These are phyloP conservation scores for Linnaemya tessellans DNA, from an alignment of 2,888 invertebrate species.

Conservation along the genomic window DNA sequence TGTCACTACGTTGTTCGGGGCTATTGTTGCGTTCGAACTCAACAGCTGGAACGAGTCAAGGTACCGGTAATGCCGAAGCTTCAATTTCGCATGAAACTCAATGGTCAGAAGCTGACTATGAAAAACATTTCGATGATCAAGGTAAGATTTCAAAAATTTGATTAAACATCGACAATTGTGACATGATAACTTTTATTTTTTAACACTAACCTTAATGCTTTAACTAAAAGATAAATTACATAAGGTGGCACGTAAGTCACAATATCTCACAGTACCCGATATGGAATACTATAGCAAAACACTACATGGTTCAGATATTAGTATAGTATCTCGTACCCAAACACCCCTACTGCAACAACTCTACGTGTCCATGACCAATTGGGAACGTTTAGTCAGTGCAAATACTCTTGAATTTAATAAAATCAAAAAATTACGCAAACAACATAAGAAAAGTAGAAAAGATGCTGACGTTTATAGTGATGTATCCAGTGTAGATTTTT, in stretches of 20 bases:
- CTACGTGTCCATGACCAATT: conserved; percentile 82
- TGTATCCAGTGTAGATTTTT: conserved; percentile 76
- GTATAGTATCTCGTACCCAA: conserved; percentile 81
- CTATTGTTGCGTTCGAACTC: conserved; percentile 89
- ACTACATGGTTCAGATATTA: conserved; percentile 75
- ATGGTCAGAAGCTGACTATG: conserved; percentile 94
- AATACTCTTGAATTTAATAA: conserved; percentile 77
- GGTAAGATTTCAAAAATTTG: conserved; percentile 85
- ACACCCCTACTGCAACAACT: conserved; percentile 85
- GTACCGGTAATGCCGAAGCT: conserved; percentile 64
- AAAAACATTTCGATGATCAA: conserved; percentile 94
- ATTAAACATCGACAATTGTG: neutral
- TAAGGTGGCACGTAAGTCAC: conserved; percentile 75
- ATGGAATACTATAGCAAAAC: conserved; percentile 73
- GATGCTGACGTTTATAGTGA: conserved; percentile 72
- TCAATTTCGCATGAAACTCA: conserved; percentile 88
- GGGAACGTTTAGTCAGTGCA: conserved; percentile 79
- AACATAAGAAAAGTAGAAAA: conserved; percentile 71
- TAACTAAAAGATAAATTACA: conserved; percentile 55
- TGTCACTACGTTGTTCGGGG: conserved; percentile 90
- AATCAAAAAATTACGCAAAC: conserved; percentile 75
- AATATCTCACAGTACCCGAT: conserved; percentile 74
- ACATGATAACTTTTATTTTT: conserved; percentile 20
- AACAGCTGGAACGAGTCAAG: conserved; percentile 80
- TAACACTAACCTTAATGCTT: conserved; percentile 34